phyloP scores from a whole-genome alignment of 1,140 invertebrate genomes.

The Cherax destructor region DNA sequence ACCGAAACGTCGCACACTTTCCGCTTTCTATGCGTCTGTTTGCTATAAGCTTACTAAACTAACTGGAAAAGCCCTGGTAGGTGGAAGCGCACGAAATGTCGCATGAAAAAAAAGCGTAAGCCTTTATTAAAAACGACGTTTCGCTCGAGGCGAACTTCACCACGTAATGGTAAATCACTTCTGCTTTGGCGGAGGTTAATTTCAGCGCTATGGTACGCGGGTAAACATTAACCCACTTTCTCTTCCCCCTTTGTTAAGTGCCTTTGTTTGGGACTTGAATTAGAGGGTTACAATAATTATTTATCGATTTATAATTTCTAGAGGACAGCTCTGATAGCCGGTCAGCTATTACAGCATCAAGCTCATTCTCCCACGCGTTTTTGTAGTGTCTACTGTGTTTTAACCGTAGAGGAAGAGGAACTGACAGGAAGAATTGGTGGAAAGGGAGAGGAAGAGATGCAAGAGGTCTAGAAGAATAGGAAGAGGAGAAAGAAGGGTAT shows the following conservation, averaged over 20 bases:
- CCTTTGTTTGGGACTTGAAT: not conserved
- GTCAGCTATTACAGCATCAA: not conserved
- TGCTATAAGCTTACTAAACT: no score
- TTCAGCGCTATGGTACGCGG: not conserved
- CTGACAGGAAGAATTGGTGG: not conserved
- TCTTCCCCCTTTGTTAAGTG: not conserved
- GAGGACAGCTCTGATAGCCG: slow-evolving; percentile 20
- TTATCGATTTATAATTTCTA: slow-evolving; percentile 45
- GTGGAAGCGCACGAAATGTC: no score
- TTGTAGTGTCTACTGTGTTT: not conserved
- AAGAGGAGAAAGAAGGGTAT: not conserved
- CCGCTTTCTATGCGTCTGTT: no score
- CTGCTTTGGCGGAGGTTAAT: no score
- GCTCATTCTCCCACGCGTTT: not conserved
- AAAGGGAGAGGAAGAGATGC: slow-evolving; percentile 5
- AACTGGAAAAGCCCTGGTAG: no score
- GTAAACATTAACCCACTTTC: not conserved
- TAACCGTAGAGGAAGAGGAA: not conserved
- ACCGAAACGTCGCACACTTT: no score
- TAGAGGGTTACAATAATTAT: slow-evolving; percentile 29
- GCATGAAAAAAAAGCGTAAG: no score
- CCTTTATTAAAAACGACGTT: no score
- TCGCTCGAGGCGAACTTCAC: no score
- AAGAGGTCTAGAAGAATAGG: not conserved
- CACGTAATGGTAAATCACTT: no score